Conservation (phyloP, 1,140 invertebrate species). For the Lordiphosa collinella region DNA sequence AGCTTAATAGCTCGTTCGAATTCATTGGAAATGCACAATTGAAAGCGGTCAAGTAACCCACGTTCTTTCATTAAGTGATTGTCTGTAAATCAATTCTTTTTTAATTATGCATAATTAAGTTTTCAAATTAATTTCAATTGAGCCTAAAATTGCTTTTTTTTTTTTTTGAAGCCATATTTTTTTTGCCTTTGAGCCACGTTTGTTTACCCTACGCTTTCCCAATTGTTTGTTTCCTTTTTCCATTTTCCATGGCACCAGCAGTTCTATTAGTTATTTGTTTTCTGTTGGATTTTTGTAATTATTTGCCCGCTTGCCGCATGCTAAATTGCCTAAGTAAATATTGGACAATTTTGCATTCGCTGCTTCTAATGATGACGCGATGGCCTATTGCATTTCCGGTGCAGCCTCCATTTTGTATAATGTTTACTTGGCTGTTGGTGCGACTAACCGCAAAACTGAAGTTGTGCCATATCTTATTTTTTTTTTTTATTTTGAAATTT, state of each 20-base stretch:
- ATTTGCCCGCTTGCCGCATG: constrained; percentile 72
- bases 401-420: constrained; percentile 22
- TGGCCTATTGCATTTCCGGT: not conserved
- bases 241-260: constrained; percentile 20
- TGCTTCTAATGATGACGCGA: constrained; percentile 31
- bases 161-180: constrained; percentile 10
- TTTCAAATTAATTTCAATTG: too few relatives aligned
- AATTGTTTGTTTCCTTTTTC: constrained; percentile 25
- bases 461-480: constrained; percentile 7
- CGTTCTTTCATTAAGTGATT: too few relatives aligned
- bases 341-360: constrained; percentile 75
- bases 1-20: too few relatives aligned
- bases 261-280: constrained; percentile 76
- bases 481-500: constrained; percentile 34
- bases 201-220: constrained; percentile 26
- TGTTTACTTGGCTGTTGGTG: constrained; percentile 64
- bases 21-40: too few relatives aligned
- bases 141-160: not conserved
- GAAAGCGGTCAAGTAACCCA: too few relatives aligned
- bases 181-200: constrained; percentile 21
- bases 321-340: constrained; percentile 75
- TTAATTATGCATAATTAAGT: too few relatives aligned
- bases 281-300: constrained; percentile 74
- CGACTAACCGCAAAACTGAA: constrained; percentile 57
- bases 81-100: too few relatives aligned